Conservation (phyloP, 2,113 vertebrate genomes). For the Indicator maculatus region DNA sequence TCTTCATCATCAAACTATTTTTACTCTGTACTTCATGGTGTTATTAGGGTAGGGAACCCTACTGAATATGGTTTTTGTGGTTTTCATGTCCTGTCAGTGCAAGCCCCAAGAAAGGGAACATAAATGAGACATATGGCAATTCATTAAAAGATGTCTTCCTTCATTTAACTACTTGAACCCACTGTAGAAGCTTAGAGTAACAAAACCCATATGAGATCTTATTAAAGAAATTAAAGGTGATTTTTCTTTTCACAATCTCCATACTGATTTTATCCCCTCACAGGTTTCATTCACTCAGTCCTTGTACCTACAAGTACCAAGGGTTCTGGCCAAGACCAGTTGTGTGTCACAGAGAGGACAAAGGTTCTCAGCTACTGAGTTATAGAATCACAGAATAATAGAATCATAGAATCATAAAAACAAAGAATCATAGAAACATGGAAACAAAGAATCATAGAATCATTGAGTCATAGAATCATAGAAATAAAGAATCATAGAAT, state of each 20-base stretch:
- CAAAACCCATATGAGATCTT: neutral
- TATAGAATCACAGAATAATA: too few relatives aligned
- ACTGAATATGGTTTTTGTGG: neutral
- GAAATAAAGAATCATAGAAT: too few relatives aligned
- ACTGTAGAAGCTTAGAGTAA: neutral
- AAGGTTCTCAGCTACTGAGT: neutral
- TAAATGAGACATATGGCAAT: neutral
- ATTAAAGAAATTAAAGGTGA: neutral
- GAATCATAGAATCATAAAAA: too few relatives aligned
- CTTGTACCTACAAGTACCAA: neutral
- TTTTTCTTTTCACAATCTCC: neutral
- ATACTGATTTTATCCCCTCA: neutral
- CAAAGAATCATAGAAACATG: too few relatives aligned
- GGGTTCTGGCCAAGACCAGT: neutral
- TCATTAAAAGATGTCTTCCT: neutral
- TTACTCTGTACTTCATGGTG: neutral
- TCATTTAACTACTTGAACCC: neutral
- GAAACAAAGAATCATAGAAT: too few relatives aligned
- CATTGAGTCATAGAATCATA: too few relatives aligned
- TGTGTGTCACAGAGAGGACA: neutral
- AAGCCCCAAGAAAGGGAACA: neutral
- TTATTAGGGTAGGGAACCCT: neutral
- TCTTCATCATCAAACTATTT: neutral
- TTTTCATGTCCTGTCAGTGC: neutral
- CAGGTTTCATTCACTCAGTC: neutral